Percentiles rank a stretch among this genome's conserved stretches.
Conservation (phyloP, 1,140 invertebrate genomes). For the Spodoptera frugiperda region DNA sequence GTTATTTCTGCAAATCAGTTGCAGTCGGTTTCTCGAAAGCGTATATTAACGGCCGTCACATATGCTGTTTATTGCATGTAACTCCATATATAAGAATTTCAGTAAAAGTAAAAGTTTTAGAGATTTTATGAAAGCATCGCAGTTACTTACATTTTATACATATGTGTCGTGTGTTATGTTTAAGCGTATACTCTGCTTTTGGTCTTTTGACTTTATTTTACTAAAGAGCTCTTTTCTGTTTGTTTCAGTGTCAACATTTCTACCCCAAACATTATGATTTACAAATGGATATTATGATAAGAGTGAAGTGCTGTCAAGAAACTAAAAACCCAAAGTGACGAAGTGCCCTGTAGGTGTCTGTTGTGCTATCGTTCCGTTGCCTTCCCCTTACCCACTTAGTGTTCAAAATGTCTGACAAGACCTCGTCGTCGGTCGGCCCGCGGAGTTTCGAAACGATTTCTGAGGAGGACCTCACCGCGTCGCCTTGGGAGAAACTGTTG, state of each 20-base stretch:
- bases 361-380: slow-evolving; percentile 74
- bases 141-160: background rate
- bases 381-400: slow-evolving; percentile 56
- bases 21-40: slow-evolving; percentile 36
- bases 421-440: slow-evolving; percentile 78
- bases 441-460: slow-evolving; percentile 84
- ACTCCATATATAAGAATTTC: slow-evolving; percentile 50
- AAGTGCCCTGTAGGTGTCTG: slow-evolving; percentile 81
- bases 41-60: slow-evolving; percentile 35
- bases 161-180: slow-evolving; percentile 5
- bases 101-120: slow-evolving; percentile 59
- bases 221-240: slow-evolving; percentile 46
- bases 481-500: slow-evolving; percentile 83
- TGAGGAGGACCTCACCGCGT: slow-evolving; percentile 78
- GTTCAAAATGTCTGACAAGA: slow-evolving; percentile 81
- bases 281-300: slow-evolving; percentile 87
- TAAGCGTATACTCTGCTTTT: background rate
- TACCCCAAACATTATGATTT: slow-evolving; percentile 86
- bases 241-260: slow-evolving; percentile 86
- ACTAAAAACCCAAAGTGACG: slow-evolving; percentile 86
- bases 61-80: slow-evolving; percentile 27
- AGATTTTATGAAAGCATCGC: slow-evolving; percentile 25
- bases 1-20: slow-evolving; percentile 46
- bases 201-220: background rate
- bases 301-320: slow-evolving; percentile 86